Evolutionary conservation across 2,797 vertebrate genomes (phyloP), one percentile per base, ranked within the genome.

Genomic region (Novumbra hubbsi): DNA sequence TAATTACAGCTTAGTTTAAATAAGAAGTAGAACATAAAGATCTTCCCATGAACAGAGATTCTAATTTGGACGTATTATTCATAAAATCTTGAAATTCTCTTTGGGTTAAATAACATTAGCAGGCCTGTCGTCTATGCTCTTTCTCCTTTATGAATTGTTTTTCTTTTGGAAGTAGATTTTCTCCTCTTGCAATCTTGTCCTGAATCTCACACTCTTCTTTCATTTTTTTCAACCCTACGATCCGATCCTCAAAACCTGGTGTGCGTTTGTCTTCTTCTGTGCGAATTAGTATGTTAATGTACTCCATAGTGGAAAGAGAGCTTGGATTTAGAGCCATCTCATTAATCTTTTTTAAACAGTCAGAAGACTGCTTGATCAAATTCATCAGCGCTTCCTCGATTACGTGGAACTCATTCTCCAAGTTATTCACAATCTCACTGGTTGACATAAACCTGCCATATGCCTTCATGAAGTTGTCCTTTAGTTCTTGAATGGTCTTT

Each of bases 281-380:
- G 68, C 71, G 72, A 49, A 85, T 85, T 27, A 85, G 66, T 21
- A 84, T 67, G 5, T 84, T 76, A 7, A 85, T 48, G 60, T 84
- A 85, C 16, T 82, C 78, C 0, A 24, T 3, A 21, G 74, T 75
- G 27, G 81, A 84, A 24, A 85, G 70, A 24, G 80, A 73, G 62
- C 70, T 85, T 24, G 82, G 55, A 14, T 78, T 80, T 21, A 85
- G 30, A 38, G 84, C 84, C 15, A 80, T 80, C 65, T 79, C 80
- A 60, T 85, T 74, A 19, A 85, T 67, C 75, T 76, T 70, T 66
- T 48, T 49, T 2, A 82, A 12, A 68, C 79, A 85, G 34, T 78
- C 67, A 41, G 78, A 78, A 1, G 82, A 81, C 30, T 76, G 0
- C 38, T 71, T 78, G 16, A 84, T 74, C 49, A 84, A 21, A 0